These are phyloP conservation scores for Steinernema scapterisci DNA, from an alignment of 2,888 invertebrate species.

Conservation along the genomic window DNA sequence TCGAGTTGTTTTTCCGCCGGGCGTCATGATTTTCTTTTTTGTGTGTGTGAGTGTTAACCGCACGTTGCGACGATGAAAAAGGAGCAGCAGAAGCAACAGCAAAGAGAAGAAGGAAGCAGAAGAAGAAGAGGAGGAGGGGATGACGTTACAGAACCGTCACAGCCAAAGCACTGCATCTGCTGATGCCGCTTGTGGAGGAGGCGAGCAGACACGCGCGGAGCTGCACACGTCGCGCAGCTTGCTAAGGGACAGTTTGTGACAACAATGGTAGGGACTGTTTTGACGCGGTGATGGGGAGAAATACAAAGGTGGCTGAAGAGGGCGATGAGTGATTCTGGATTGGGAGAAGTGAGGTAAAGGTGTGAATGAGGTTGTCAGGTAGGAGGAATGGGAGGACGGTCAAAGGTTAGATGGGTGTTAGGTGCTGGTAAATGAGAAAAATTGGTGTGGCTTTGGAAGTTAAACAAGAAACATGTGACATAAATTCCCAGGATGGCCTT, in stretches of 20 bases:
- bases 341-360: background rate
- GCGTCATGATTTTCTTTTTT: conserved; percentile 26
- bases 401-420: background rate
- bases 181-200: background rate
- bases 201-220: too few species aligned
- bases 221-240: background rate
- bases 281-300: background rate
- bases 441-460: too few species aligned
- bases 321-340: background rate
- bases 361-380: too few species aligned
- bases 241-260: conserved; percentile 22
- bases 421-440: too few species aligned
- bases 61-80: background rate
- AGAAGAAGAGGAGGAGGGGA: background rate
- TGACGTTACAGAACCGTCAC: conserved; percentile 30
- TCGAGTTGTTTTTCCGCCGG: conserved; percentile 18
- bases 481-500: too few species aligned
- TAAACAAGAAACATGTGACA: too few species aligned
- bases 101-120: background rate
- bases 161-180: background rate
- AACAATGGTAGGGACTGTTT: background rate
- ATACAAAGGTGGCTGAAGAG: background rate
- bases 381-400: background rate
- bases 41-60: background rate
- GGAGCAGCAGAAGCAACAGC: background rate